These are phyloP conservation scores for Hybognathus amarus DNA, from an alignment of 2,797 vertebrate genomes.

Conservation along the genomic window DNA sequence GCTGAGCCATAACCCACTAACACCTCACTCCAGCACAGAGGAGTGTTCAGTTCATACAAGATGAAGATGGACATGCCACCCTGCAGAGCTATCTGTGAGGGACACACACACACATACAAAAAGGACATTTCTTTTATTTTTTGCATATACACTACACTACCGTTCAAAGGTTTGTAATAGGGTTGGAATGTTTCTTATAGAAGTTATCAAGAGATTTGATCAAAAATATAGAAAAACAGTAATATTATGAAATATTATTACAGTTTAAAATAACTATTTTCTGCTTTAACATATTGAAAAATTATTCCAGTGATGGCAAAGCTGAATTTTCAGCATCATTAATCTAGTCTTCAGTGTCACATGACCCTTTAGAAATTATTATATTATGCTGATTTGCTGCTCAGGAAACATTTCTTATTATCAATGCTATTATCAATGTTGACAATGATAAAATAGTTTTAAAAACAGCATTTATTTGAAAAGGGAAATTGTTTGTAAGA, in stretches of 20 bases:
- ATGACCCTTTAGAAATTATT: not conserved
- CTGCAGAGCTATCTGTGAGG: constrained; percentile 62
- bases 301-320: not conserved
- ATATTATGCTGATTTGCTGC: not conserved
- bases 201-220: not conserved
- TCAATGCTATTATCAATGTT: too few species aligned
- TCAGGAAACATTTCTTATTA: not conserved
- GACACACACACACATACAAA: not conserved
- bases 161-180: not conserved
- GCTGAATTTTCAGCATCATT: not conserved
- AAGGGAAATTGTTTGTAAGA: not conserved
- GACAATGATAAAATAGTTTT: not conserved
- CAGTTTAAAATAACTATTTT: not conserved
- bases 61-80: constrained; percentile 77
- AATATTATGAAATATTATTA: not conserved
- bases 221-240: not conserved
- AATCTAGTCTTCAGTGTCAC: not conserved
- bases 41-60: constrained; percentile 82
- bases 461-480: not conserved
- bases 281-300: not conserved
- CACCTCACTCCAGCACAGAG: constrained; percentile 85
- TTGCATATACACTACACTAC: not conserved
- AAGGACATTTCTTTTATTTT: not conserved
- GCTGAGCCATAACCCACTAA: constrained; percentile 84
- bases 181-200: not conserved